These are phyloP conservation scores for Eupsittula cactorum DNA, from an alignment of 2,113 vertebrate genomes.

Conservation along the genomic window DNA sequence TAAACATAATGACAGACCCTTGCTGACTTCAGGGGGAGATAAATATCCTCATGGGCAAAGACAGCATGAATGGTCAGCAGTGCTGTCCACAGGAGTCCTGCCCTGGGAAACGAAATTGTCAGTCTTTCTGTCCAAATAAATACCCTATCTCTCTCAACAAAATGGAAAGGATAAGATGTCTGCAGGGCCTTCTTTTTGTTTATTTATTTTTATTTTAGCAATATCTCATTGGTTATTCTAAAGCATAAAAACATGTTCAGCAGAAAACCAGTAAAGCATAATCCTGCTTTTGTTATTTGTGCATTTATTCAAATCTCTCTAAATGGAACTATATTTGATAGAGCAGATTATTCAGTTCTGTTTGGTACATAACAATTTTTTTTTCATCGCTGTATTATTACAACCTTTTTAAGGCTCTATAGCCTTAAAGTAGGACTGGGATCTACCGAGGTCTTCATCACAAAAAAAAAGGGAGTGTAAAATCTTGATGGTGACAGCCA, in stretches of 20 bases:
- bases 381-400: not conserved
- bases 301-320: not conserved
- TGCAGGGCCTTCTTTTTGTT: not conserved
- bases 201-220: not conserved
- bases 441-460: not conserved
- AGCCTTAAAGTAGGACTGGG: not conserved
- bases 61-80: not conserved
- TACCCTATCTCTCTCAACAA: not conserved
- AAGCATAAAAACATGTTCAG: not conserved
- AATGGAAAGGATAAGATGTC: not conserved
- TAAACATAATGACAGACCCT: not conserved
- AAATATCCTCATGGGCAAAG: not conserved
- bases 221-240: not conserved
- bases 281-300: not conserved
- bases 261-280: not conserved
- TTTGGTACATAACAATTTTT: not conserved
- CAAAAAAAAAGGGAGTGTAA: not conserved
- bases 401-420: not conserved
- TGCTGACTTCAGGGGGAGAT: not conserved
- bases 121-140: not conserved
- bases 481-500: not conserved
- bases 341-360: not conserved
- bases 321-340: not conserved
- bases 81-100: not conserved
- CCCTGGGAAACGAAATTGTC: not conserved